Base-by-base conservation (phyloP, 2,888 invertebrate genomes). In the Troides oblongomaculatus region DNA sequence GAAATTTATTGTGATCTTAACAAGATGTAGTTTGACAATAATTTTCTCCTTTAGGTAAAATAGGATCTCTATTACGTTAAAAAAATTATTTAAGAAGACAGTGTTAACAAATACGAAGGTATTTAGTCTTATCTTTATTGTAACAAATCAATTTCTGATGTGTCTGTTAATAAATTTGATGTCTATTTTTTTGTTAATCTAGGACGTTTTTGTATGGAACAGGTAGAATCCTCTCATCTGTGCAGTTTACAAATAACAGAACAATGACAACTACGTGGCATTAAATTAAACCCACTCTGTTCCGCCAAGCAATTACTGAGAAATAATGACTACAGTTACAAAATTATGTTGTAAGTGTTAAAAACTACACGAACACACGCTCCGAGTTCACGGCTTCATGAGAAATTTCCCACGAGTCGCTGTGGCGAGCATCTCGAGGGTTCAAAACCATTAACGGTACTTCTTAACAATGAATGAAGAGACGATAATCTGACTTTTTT, bases 351-450 rank as follows among this genome's bases (percentile, higher is more conserved):
- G 72, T 60, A 66, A 75, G 72, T 72, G 71, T 72, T 69, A 73
- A 75, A 74, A 64, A 75, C 14, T 46, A 46, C 76, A 75, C 74
- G 74, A 72, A 71, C 62, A 59, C 64, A 67, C 71, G 73, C 68
- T 70, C 69, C 62, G 72, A 68, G 74, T 72, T 77, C 73, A 72
- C 73, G 71, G 72, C 67, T 72, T 72, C 72, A 74, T 78, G 76
- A 74, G 77, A 78, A 77, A 74, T 71, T 75, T 79, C 79, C 74
- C 79, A 79, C 75, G 75, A 64, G 66, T 57, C 39, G 64, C 39
- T 53, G 62, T 60, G 62, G 58, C 66, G 63, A 23, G 62, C 36
- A 70, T 68, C 69, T 68, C 58, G 58, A 56, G 30, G 64, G 69
- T 64, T 69, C 64, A 64, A 69, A 69, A 59, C 39, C 57, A 66